Conservation (phyloP, 1,140 invertebrate species). For the Spodoptera frugiperda region DNA sequence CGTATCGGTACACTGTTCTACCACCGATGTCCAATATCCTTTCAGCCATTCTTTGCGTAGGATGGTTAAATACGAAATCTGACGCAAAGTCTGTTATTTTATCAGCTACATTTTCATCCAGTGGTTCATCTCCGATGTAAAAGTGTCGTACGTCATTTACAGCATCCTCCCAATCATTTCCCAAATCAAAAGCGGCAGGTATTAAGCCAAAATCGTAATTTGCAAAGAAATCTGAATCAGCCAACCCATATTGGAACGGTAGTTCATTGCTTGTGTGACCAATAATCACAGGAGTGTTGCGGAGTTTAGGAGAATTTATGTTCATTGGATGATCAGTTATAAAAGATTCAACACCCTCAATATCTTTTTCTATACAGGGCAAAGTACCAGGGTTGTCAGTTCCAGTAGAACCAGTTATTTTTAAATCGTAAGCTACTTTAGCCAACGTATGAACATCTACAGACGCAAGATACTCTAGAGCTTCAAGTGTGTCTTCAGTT, state of each 20-base stretch:
- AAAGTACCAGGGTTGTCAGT: conserved; percentile 18
- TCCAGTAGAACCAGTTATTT: neutral
- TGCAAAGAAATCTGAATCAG: conserved; percentile 39
- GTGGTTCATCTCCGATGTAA: conserved; percentile 61
- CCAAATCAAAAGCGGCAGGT: conserved; percentile 10
- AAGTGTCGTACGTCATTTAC: conserved; percentile 50
- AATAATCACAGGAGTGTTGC: conserved; percentile 54
- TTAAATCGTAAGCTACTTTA: conserved; percentile 20
- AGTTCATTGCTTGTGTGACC: conserved; percentile 35
- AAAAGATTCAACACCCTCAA: conserved; percentile 53
- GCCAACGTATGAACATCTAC: conserved; percentile 40
- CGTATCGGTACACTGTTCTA: conserved; percentile 56
- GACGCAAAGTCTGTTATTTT: conserved; percentile 57
- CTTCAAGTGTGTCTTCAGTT: conserved; percentile 46
- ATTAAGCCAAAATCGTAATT: no score
- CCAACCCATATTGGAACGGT: conserved; percentile 34
- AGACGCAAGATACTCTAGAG: conserved; percentile 50
- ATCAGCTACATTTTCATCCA: conserved; percentile 36
- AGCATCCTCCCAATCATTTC: conserved; percentile 24
- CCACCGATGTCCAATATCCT: conserved; percentile 57
- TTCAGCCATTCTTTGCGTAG: conserved; percentile 55
- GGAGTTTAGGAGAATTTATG: conserved; percentile 51
- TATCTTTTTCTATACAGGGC: conserved; percentile 57
- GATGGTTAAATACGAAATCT: conserved; percentile 59
- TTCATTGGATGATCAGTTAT: conserved; percentile 43